Conservation (phyloP, 2,888 invertebrate genomes). For the Drosophila paramelanica region DNA sequence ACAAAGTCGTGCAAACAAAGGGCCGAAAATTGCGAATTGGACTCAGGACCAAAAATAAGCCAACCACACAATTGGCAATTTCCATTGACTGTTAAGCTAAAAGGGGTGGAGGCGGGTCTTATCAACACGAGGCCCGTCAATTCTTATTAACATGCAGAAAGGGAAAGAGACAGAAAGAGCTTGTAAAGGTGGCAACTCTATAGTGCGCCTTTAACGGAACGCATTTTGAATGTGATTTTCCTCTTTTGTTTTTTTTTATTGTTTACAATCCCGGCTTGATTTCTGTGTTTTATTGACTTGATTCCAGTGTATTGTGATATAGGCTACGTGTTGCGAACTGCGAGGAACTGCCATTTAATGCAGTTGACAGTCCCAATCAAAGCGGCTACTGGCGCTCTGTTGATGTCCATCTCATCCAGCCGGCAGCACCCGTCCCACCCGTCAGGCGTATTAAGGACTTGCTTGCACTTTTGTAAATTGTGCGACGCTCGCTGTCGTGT, state of each 20-base stretch:
- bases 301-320: constrained; percentile 31
- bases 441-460: constrained; percentile 3
- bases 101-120: constrained; percentile 20
- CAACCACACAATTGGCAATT: constrained; percentile 46
- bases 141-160: constrained; percentile 25
- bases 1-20: constrained; percentile 49
- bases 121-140: constrained; percentile 44
- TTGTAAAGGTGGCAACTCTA: neutral
- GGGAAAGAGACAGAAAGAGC: neutral
- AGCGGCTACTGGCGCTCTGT: constrained; percentile 13
- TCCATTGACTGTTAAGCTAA: constrained; percentile 1
- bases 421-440: neutral
- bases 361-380: constrained; percentile 62
- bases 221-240: neutral
- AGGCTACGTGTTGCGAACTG: constrained; percentile 14
- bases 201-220: constrained; percentile 10
- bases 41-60: constrained; percentile 38
- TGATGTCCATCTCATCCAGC: constrained; percentile 13
- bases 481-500: constrained; percentile 1
- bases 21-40: constrained; percentile 43
- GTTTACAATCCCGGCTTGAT: constrained; percentile 25
- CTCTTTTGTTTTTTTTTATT: neutral
- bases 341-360: constrained; percentile 46
- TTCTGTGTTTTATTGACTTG: constrained; percentile 17
- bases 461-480: constrained; percentile 28